phyloP scores from a whole-genome alignment of 2,797 vertebrate species.

The Tinamus major region DNA sequence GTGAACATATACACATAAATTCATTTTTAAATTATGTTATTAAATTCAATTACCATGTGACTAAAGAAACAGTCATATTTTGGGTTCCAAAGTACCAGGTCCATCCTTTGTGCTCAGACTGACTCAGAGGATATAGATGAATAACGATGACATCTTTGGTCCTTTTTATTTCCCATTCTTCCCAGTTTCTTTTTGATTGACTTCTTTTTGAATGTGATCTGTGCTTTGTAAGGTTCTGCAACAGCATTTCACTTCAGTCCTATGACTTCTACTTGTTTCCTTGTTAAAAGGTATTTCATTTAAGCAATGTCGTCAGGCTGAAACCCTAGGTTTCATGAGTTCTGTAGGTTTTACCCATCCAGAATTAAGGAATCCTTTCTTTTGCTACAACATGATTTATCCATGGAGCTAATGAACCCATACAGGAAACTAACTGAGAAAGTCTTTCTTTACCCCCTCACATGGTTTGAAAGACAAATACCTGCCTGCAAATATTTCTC shows the following conservation, averaged over 20 bases:
- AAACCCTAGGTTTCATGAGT: background rate
- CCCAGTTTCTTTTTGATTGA: background rate
- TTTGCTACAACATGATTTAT: background rate
- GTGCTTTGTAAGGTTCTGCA: accelerated
- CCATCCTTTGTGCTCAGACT: background rate
- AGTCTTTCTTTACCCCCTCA: background rate
- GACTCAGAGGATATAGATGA: background rate
- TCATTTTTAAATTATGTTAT: background rate
- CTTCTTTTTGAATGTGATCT: background rate
- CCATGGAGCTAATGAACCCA: background rate
- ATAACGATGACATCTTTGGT: background rate
- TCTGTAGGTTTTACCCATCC: background rate
- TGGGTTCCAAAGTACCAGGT: background rate
- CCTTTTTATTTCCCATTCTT: background rate
- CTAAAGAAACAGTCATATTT: background rate
- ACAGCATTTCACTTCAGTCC: background rate
- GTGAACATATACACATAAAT: background rate
- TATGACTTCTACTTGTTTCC: background rate
- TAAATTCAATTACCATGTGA: background rate
- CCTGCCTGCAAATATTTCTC: background rate
- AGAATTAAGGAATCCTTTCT: background rate
- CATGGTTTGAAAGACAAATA: background rate
- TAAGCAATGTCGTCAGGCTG: background rate
- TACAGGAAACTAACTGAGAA: background rate
- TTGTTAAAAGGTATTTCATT: background rate